phyloP scores from a whole-genome alignment of 2,797 vertebrate species.

The Gorsachius magnificus region DNA sequence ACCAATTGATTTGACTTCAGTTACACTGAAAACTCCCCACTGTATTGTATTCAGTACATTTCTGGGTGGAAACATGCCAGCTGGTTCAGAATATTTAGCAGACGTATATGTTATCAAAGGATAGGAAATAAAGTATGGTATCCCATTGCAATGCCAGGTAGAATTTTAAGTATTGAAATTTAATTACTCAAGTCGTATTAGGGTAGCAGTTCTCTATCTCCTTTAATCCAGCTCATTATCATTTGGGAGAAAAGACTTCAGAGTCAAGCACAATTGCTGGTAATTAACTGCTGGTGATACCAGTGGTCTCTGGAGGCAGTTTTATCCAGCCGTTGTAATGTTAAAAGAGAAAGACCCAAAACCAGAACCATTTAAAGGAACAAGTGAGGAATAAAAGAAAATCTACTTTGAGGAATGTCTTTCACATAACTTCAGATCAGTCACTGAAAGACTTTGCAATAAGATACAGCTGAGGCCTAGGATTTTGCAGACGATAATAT shows the following conservation, averaged over 20 bases:
- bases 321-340: neutral
- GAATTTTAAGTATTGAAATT: constrained; percentile 36
- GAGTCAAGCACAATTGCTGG: neutral
- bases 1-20: neutral
- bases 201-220: neutral
- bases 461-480: neutral
- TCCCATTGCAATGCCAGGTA: neutral
- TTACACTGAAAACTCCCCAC: neutral
- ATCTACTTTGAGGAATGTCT: neutral
- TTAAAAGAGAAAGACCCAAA: constrained; percentile 1
- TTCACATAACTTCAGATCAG: neutral
- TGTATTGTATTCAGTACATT: neutral
- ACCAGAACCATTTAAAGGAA: neutral
- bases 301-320: neutral
- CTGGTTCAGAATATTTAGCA: neutral
- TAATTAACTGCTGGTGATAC: constrained; percentile 47
- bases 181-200: constrained; percentile 22
- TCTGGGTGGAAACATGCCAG: neutral
- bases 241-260: constrained; percentile 5
- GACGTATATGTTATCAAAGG: neutral
- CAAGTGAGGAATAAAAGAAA: neutral
- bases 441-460: neutral
- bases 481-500: neutral
- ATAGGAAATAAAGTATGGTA: neutral
- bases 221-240: constrained; percentile 38